A percentile compares a stretch with the other conserved stretches of the same genome.
phyloP scores from a whole-genome alignment of 2,113 vertebrate species.

The Psilopogon haemacephalus region DNA sequence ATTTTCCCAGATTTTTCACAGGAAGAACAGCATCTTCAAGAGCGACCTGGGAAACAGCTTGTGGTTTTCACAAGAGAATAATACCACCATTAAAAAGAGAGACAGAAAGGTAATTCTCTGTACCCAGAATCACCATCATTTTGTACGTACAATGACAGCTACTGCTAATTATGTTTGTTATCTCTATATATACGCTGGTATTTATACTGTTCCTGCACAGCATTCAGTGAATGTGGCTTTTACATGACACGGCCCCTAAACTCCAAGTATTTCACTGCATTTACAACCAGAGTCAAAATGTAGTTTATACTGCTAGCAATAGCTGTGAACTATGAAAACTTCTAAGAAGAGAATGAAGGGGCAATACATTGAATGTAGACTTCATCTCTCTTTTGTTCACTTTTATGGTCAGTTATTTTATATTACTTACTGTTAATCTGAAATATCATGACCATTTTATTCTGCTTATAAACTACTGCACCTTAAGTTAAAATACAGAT shows the following conservation, averaged over 20 bases:
- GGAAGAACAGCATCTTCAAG: not conserved
- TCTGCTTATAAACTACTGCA: not conserved
- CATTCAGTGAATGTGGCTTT: not conserved
- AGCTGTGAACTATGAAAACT: not conserved
- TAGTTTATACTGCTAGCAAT: not conserved
- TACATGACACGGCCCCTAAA: not conserved
- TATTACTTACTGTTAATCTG: not conserved
- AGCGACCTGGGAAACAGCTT: not conserved
- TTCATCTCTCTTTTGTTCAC: not conserved
- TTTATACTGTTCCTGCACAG: not conserved
- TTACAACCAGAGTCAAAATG: not conserved
- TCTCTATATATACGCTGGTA: not conserved
- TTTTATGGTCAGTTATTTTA: not conserved
- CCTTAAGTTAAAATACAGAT: not conserved
- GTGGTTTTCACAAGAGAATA: not conserved
- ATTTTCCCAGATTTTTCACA: not conserved
- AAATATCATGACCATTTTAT: not conserved
- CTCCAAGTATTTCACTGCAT: not conserved
- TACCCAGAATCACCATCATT: not conserved
- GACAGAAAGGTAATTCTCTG: not conserved
- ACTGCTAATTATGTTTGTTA: not conserved
- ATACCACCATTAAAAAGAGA: not conserved
- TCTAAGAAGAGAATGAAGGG: not conserved
- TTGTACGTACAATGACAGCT: not conserved
- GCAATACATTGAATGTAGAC: not conserved